Base-by-base conservation (phyloP, 2,888 invertebrate species). In the Icerya purchasi region DNA sequence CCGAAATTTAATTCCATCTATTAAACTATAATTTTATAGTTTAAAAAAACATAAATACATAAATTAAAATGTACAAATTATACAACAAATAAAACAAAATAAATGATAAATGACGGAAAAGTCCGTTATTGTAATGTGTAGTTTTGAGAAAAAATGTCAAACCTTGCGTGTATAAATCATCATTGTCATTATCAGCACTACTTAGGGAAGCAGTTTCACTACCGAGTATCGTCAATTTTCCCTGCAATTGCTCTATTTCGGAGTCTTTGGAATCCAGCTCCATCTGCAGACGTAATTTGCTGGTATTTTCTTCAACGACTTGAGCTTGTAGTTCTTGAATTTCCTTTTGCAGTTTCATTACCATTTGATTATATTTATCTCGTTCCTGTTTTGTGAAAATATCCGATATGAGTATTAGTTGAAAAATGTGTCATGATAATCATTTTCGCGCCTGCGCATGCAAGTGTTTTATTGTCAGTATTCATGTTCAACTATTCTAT, bases 181-280 rank as follows among this genome's bases (percentile, higher is more conserved):
- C 70, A 53, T 68, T 68, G 68, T 90, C 89, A 58, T 86, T 86
- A 69, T 90, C 90, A 2, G 87, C 86, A 14, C 91, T 92, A 63
- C 89, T 89, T 62, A 93, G 78, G 2, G 91, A 92, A 1, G 89
- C 88, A 0, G 91, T 90, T 74, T 94, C 93, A 66, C 83, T 83
- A 64, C 84, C 84, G 50, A 84, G 71, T 2, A 83, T 78, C 3
- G 84, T 82, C 58, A 93, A 74, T 71, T 90, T 90, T 72, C 87
- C 84, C 69, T 86, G 85, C 53, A 93, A 74, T 70, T 89, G 87
- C 73, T 96, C 94, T 64, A 96, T 90, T 74, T 96, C 94, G 0
- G 86, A 89, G 70, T 96, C 94, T 72, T 94, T 96, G 69, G 90
- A 88, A 73, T 94, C 94, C 62, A 93, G 79, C 75, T 97, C 96